Evolutionary conservation across 1,140 invertebrate species (phyloP).

Genomic region (Delia radicum): DNA sequence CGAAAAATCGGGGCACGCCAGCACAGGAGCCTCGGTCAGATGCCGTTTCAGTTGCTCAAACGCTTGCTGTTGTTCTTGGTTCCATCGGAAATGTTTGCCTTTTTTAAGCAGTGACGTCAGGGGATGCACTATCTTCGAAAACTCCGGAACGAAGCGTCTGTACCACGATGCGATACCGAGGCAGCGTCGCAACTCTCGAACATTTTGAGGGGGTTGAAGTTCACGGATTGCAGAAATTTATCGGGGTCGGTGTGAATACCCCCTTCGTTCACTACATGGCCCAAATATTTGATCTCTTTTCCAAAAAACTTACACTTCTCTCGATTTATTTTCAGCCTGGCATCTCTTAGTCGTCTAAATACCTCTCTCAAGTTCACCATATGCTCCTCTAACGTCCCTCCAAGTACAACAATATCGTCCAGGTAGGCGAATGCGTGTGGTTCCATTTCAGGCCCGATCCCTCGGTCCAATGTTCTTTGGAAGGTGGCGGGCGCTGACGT

Average conservation of each 20-base stretch:
- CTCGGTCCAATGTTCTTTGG: neutral
- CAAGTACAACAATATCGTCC: too few species aligned
- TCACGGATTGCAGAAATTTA: constrained; percentile 5
- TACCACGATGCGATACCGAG: constrained; percentile 28
- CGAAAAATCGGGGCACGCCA: constrained; percentile 30
- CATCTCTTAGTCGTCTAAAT: too few species aligned
- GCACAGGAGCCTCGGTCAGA: constrained; percentile 31
- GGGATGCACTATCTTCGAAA: constrained; percentile 22
- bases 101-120: neutral
- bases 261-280: too few species aligned
- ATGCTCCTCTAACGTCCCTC: too few species aligned
- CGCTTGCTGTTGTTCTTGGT: neutral
- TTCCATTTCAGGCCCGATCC: too few species aligned
- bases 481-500: neutral
- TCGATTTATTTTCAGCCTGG: too few species aligned
- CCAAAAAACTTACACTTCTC: too few species aligned
- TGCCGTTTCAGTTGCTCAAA: constrained; percentile 18
- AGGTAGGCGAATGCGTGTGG: too few species aligned
- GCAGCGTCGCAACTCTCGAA: constrained; percentile 22
- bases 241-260: too few species aligned
- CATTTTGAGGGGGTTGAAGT: neutral
- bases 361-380: too few species aligned
- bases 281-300: too few species aligned
- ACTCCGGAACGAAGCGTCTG: constrained; percentile 26
- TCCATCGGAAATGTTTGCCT: too few species aligned